A percentile compares a stretch with the other conserved stretches of the same genome.
Conservation (phyloP, 2,888 invertebrate species). For the Amphipyra berbera region DNA sequence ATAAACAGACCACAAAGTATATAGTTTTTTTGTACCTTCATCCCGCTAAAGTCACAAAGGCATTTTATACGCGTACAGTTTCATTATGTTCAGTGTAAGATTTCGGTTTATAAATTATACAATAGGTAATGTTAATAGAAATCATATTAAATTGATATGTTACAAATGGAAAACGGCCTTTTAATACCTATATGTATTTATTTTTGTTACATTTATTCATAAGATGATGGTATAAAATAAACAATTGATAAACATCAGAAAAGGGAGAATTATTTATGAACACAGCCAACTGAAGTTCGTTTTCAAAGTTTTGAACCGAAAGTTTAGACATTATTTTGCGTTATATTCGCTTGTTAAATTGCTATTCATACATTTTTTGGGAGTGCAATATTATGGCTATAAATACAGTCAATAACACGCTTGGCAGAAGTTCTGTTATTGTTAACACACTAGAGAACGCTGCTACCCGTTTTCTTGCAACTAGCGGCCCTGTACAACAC, state of each 20-base stretch:
- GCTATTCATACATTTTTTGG: too few relatives aligned
- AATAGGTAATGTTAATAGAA: conserved; percentile 87
- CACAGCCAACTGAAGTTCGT: conserved; percentile 22
- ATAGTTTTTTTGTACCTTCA: conserved; percentile 78
- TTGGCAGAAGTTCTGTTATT: too few relatives aligned
- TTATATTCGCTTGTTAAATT: too few relatives aligned
- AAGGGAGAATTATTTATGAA: conserved; percentile 61
- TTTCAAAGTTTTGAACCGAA: conserved; percentile 2
- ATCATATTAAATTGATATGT: conserved; percentile 88
- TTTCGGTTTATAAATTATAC: conserved; percentile 83
- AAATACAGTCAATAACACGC: too few relatives aligned
- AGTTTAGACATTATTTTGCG: too few relatives aligned
- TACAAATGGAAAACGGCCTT: conserved; percentile 84
- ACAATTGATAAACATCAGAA: conserved; percentile 66
- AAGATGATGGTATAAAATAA: conserved; percentile 78
- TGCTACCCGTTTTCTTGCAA: too few relatives aligned
- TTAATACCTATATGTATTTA: conserved; percentile 79
- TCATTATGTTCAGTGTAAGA: conserved; percentile 80
- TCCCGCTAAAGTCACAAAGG: conserved; percentile 63
- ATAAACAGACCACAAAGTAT: conserved; percentile 66
- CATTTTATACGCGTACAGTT: conserved; percentile 60
- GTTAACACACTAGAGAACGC: too few relatives aligned
- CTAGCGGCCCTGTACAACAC: too few relatives aligned
- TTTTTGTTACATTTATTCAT: conserved; percentile 68
- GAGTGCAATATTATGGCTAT: too few relatives aligned